Evolutionary conservation across 2,113 vertebrate species (phyloP).

Genomic region (Henicopernis longicauda): DNA sequence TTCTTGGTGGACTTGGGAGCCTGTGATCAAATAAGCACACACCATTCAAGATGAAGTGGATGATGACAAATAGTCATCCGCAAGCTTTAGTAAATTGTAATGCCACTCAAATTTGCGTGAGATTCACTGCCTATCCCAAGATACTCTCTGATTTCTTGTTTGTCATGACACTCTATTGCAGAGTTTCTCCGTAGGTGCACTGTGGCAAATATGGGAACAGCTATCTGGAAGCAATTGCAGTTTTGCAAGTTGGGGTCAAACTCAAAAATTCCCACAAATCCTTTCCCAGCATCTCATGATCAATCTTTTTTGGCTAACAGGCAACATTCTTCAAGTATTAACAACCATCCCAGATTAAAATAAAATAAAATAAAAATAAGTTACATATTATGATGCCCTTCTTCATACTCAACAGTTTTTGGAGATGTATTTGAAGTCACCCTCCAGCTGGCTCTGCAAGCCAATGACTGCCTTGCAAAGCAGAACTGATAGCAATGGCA

Average conservation of each 20-base stretch:
- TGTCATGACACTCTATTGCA: not conserved
- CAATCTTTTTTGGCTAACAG: not conserved
- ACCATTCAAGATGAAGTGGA: not conserved
- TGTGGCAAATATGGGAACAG: not conserved
- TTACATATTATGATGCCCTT: not conserved
- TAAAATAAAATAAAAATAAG: not conserved
- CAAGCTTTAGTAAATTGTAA: not conserved
- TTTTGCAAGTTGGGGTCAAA: not conserved
- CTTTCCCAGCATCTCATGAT: not conserved
- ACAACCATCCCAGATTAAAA: not conserved
- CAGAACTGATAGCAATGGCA: not conserved
- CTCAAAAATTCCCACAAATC: not conserved
- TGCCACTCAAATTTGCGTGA: not conserved
- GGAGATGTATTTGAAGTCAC: not conserved
- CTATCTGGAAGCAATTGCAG: not conserved
- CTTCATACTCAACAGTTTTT: not conserved
- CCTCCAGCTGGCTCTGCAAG: not conserved
- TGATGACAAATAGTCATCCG: not conserved
- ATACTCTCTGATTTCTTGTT: not conserved
- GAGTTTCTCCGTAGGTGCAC: not conserved
- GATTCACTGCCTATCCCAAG: not conserved
- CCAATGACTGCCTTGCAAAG: not conserved
- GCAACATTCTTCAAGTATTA: not conserved
- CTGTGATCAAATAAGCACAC: not conserved
- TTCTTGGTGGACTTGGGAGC: not conserved